Percentiles rank a stretch among this genome's conserved stretches.
These are phyloP conservation scores for Arvicanthis niloticus DNA, from an alignment of 2,113 vertebrate genomes.

Conservation along the genomic window DNA sequence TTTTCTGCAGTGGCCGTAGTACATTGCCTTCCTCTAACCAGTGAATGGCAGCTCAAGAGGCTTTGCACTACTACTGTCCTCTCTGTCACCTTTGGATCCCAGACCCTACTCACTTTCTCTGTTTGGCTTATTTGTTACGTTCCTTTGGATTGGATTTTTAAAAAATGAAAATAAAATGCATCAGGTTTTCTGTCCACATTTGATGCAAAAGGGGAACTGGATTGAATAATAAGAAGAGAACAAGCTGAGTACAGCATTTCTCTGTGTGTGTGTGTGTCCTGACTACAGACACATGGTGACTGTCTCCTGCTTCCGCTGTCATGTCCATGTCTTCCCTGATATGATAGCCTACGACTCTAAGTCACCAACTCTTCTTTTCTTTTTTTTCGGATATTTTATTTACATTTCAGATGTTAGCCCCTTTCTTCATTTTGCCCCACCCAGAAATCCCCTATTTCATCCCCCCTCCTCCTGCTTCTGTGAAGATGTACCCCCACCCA, in stretches of 20 bases:
- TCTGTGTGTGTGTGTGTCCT: neutral
- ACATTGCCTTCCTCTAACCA: neutral
- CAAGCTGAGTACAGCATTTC: neutral
- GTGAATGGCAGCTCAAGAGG: neutral
- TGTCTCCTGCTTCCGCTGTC: neutral
- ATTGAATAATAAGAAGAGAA: neutral
- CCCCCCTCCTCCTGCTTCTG: too few species aligned
- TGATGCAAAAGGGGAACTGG: neutral
- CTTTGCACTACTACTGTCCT: constrained; percentile 31
- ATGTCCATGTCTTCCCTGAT: neutral
- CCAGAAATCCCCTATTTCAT: too few species aligned
- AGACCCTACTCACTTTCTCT: neutral
- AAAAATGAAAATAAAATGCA: neutral
- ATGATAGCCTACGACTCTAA: neutral
- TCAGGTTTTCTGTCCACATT: neutral
- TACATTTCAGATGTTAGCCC: too few species aligned
- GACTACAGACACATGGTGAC: neutral
- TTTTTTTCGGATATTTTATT: too few species aligned
- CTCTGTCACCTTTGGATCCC: neutral
- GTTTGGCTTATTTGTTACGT: neutral
- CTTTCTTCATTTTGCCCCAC: too few species aligned
- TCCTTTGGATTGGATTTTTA: neutral
- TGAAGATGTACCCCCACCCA: too few species aligned
- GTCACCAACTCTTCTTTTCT: neutral
- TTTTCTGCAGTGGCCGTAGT: neutral